Base-by-base conservation (phyloP, 2,113 vertebrate genomes). In the Ophthalmotilapia sp. region DNA sequence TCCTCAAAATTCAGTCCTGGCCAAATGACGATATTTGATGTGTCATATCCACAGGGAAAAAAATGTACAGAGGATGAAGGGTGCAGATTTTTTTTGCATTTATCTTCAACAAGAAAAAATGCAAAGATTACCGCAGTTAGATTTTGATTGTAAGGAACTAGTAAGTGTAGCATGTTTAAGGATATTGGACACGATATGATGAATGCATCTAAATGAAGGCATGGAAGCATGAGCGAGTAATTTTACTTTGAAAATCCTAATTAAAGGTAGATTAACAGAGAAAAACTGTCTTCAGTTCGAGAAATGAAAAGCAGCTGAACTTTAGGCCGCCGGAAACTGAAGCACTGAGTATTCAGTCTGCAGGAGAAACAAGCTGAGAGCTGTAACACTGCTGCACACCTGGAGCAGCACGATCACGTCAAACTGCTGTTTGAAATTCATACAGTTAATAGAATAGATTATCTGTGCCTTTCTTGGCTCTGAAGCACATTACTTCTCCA, bases 21-120 rank as follows among this genome's bases (percentile, higher is more conserved):
- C 85, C 82, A 90, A 90, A 65, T 80, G 79, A 60, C 79, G 21
- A 79, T 81, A 85, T 85, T 80, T 10, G 38, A 83, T 91, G 83
- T 83, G 56, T 84, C 82, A 79, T 5, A 77, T 33, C 42, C 60
- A 84, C 10, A 77, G 29, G 51, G 62, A 6, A 36, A 17, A 77
- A 31, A 65, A 29, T 12, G 15, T 12, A 47, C 42, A 77, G 1
- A 51, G 26, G 26, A 51, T 77, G 42, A 2, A 60, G 56, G 56
- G 26, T 3, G 26, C 42, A 77, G 42, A 47, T 45, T 26, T 29
- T 29, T 47, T 77, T 77, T 31, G 1, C 29, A 49, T 51, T 77
- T 51, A 12, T 77, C 10, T 51, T 13, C 0, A n/a, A 33, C 3
- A 77, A 13, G 15, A 51, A 33, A 77, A 33, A 45, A 51, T 77